Base-by-base conservation (phyloP, 2,888 invertebrate species). In the Nematopogon swammerdamellus region DNA sequence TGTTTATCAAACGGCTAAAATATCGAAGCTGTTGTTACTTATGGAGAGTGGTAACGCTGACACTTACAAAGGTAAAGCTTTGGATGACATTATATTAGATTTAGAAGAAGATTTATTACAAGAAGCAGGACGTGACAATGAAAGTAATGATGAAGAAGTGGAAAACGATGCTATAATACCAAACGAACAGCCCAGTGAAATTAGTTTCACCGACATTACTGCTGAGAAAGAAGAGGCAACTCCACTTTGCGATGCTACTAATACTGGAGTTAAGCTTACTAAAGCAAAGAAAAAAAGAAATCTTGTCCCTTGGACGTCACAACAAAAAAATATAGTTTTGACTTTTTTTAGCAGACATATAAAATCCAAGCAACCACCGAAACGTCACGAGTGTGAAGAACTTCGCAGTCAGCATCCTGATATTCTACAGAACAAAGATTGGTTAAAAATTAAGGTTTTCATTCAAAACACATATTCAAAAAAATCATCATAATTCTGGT, bases 41-140 rank as follows among this genome's bases (percentile, higher is more conserved):
- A 61, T 62, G 59, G 59, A 60, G 55, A 56, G 58, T 53, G 60
- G 60, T 18, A 60, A 60, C 55, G 59, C 58, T 42, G 58, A 60
- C 20, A 16, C 10, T 25, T 44, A 29, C 43, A 50, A 44, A 19
- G 44, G n/a, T 11, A 47, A 44, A 48, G 44, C 3, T 18, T 18
- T 48, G 6, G 48, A 48, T 18, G 19, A 18, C 10, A 48, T 48
- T 11, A 8, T 45, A 6, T 30, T 48, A 42, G 16, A 48, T n/a
- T 5, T 48, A 18, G 48, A 48, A 6, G 48, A 48, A 45, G 19
- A 45, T 6, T 6, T 43, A 16, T 3, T 17, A n/a, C n/a, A n/a
- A n/a, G n/a, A n/a, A n/a, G n/a, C n/a, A n/a, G n/a, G n/a, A n/a
- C n/a, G n/a, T 6, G 43, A 11, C 43, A 17, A 43, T 8, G 14